phyloP scores from a whole-genome alignment of 2,888 invertebrate genomes.

The Polyploca ridens region DNA sequence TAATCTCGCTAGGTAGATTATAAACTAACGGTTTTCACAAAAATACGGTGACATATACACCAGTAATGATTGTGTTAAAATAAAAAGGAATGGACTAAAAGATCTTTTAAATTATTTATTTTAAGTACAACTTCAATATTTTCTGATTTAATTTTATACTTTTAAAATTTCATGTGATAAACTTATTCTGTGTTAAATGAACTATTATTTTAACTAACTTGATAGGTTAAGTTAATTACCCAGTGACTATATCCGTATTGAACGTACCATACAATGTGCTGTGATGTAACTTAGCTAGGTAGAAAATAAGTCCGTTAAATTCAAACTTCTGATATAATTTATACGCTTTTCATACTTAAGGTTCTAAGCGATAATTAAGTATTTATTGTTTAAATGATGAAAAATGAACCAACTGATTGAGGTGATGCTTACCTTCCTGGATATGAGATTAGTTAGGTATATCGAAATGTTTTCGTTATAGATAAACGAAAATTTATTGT shows the following conservation, averaged over 20 bases:
- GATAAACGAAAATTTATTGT: not conserved
- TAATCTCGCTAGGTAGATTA: too few species aligned
- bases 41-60: too few species aligned
- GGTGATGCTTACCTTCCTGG: constrained; percentile 53
- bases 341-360: constrained; percentile 81
- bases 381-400: constrained; percentile 70
- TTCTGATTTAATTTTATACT: not conserved
- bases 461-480: constrained; percentile 39
- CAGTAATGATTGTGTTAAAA: too few species aligned
- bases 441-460: constrained; percentile 77
- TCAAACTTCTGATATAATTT: constrained; percentile 64
- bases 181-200: constrained; percentile 7
- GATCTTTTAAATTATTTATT: too few species aligned
- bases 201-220: constrained; percentile 29
- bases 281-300: constrained; percentile 45
- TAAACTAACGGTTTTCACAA: too few species aligned
- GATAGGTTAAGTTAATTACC: constrained; percentile 14
- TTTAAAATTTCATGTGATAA: constrained; percentile 5
- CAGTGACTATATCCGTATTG: constrained; percentile 29
- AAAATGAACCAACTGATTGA: constrained; percentile 21
- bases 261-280: constrained; percentile 39
- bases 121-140: not conserved
- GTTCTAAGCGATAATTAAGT: constrained; percentile 79
- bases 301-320: constrained; percentile 66
- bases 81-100: too few species aligned